Conservation (phyloP, 1,140 invertebrate genomes). For the Mercenaria mercenaria region DNA sequence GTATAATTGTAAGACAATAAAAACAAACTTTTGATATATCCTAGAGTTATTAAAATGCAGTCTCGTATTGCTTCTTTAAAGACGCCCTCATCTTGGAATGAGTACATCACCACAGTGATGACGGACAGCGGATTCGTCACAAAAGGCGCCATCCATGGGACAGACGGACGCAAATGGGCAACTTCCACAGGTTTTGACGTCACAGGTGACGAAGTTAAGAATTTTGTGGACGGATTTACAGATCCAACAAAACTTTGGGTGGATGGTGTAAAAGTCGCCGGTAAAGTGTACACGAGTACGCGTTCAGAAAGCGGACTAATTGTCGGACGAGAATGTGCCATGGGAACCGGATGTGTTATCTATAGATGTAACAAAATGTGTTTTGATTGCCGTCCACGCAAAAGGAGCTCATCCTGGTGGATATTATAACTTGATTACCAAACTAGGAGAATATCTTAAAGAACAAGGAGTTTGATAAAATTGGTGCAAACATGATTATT, state of each 20-base stretch:
- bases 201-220: constrained; percentile 63
- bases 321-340: constrained; percentile 72
- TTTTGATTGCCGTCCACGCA: constrained; percentile 76
- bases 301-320: constrained; percentile 72
- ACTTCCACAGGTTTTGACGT: constrained; percentile 70
- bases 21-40: too few species aligned
- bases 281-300: constrained; percentile 74
- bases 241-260: constrained; percentile 71
- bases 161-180: constrained; percentile 74
- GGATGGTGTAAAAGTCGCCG: constrained; percentile 69
- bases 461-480: constrained; percentile 77
- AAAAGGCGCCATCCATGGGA: constrained; percentile 73
- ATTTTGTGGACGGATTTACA: constrained; percentile 70
- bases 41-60: constrained; percentile 66
- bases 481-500: too few species aligned
- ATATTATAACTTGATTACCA: constrained; percentile 73
- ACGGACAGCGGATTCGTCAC: constrained; percentile 76
- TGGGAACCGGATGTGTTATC: constrained; percentile 75
- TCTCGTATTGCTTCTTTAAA: constrained; percentile 70
- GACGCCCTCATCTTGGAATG: constrained; percentile 77
- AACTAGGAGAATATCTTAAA: constrained; percentile 77
- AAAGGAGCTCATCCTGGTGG: constrained; percentile 76
- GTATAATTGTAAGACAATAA: too few species aligned
- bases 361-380: constrained; percentile 73
- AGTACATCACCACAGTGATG: constrained; percentile 77